Percentiles rank a stretch among this genome's conserved stretches.
These are phyloP conservation scores for Rhinoptilus africanus DNA, from an alignment of 2,113 vertebrate species.

Conservation along the genomic window DNA sequence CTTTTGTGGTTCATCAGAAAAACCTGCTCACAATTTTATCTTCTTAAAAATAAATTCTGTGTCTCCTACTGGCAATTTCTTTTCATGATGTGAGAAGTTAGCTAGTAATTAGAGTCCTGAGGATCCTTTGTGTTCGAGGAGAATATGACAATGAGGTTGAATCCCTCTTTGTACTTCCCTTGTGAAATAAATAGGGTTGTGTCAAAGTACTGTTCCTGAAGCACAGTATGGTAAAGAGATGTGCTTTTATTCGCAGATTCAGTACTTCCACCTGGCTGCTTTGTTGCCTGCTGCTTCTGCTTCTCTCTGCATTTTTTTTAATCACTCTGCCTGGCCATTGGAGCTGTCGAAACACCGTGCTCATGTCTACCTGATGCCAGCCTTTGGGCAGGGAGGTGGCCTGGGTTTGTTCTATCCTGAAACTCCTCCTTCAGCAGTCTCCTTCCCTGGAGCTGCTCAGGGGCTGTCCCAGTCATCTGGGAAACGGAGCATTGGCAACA, in stretches of 20 bases:
- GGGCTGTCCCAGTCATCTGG: neutral
- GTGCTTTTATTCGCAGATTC: neutral
- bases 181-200: conserved; percentile 33
- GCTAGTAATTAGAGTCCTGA: conserved; percentile 19
- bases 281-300: conserved; percentile 8
- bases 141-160: conserved; percentile 22
- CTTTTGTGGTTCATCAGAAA: conserved; percentile 24
- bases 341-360: rapidly evolving
- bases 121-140: neutral
- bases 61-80: neutral
- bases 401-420: neutral
- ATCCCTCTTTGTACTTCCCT: conserved; percentile 6
- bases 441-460: neutral
- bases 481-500: neutral
- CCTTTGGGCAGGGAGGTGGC: neutral
- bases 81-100: conserved; percentile 13
- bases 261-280: neutral
- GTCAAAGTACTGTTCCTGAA: conserved; percentile 11
- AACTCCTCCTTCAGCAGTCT: neutral
- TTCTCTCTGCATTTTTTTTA: neutral
- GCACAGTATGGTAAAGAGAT: neutral
- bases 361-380: neutral
- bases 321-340: neutral
- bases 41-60: conserved; percentile 19
- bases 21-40: conserved; percentile 15